These are phyloP conservation scores for Agriopis marginaria DNA, from an alignment of 2,888 invertebrate genomes.

Conservation along the genomic window DNA sequence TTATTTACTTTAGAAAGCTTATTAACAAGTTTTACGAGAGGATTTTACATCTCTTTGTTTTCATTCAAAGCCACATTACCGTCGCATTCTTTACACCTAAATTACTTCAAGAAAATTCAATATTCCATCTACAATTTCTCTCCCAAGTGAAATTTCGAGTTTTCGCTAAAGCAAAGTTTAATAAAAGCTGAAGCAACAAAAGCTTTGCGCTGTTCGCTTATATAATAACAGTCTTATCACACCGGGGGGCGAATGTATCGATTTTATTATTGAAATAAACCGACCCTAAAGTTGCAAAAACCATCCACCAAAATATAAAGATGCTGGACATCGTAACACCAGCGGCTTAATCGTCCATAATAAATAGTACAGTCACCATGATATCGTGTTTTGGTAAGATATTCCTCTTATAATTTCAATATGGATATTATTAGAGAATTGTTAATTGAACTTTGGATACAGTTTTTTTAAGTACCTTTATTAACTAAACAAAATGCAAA, in stretches of 20 bases:
- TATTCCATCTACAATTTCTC: constrained; percentile 13
- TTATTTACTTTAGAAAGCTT: neutral
- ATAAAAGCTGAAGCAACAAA: constrained; percentile 33
- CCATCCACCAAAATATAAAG: constrained; percentile 54
- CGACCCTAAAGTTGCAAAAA: constrained; percentile 48
- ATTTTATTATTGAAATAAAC: constrained; percentile 56
- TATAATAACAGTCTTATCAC: constrained; percentile 43
- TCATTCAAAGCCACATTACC: neutral
- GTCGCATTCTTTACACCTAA: constrained; percentile 1
- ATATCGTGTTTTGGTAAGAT: constrained; percentile 11
- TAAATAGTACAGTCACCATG: constrained; percentile 35
- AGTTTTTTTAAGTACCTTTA: too few species aligned
- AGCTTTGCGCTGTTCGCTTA: constrained; percentile 43
- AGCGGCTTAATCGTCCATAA: constrained; percentile 44
- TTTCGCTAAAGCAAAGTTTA: constrained; percentile 26
- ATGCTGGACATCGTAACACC: constrained; percentile 47
- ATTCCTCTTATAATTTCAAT: too few species aligned
- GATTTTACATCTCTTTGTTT: neutral
- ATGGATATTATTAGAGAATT: neutral
- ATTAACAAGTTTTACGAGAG: neutral
- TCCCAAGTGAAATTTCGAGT: constrained; percentile 17
- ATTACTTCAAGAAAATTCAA: constrained; percentile 12
- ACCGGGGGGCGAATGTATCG: constrained; percentile 49
- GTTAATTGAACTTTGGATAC: too few species aligned
- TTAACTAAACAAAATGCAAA: too few species aligned